These are phyloP conservation scores for Condylostylus longicornis DNA, from an alignment of 1,140 invertebrate species.

Conservation along the genomic window DNA sequence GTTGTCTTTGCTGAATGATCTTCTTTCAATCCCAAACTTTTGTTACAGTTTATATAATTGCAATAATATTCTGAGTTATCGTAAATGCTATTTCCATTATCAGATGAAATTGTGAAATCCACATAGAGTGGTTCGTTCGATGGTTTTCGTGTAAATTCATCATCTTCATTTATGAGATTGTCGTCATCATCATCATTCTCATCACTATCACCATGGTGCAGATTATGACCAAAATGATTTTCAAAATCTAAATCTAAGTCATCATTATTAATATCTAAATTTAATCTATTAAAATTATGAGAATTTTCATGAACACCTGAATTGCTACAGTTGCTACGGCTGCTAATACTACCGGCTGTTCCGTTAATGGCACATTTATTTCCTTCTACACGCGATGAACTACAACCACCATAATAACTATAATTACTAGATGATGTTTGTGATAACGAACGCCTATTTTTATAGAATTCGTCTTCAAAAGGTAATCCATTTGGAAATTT, in stretches of 20 bases:
- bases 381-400: not conserved
- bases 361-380: slow-evolving; percentile 10
- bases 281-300: not conserved
- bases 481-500: slow-evolving; percentile 30
- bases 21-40: not conserved
- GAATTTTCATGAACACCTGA: not conserved
- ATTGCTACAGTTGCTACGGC: not conserved
- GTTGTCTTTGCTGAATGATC: slow-evolving; percentile 5
- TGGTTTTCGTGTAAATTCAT: slow-evolving; percentile 30
- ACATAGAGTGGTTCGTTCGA: slow-evolving; percentile 28
- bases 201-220: slow-evolving; percentile 11
- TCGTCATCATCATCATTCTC: slow-evolving; percentile 10
- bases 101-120: slow-evolving; percentile 28
- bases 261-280: not conserved
- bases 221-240: not conserved
- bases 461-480: slow-evolving; percentile 31
- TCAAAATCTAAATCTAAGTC: not conserved
- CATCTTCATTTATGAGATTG: slow-evolving; percentile 6
- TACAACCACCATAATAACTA: slow-evolving; percentile 22
- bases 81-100: too few relatives aligned
- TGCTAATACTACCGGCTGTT: not conserved
- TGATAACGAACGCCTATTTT: slow-evolving; percentile 22
- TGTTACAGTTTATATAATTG: not conserved
- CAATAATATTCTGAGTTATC: too few relatives aligned
- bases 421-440: slow-evolving; percentile 28